Percentiles rank a stretch among this genome's conserved stretches.
Conservation (phyloP, 2,888 invertebrate species). For the Cantharis rufa region DNA sequence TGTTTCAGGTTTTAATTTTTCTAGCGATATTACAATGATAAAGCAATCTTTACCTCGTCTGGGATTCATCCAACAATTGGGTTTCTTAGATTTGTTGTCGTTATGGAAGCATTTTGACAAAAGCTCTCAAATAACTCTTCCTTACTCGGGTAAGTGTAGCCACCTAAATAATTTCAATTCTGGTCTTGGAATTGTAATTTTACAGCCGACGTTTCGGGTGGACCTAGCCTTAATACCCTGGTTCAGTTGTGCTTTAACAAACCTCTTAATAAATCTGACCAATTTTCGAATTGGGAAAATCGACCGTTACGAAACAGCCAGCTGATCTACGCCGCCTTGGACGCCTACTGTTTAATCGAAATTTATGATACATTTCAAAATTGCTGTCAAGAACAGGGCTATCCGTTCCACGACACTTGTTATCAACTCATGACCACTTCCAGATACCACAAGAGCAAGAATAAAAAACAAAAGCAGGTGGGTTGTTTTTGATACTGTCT, state of each 20-base stretch:
- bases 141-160: constrained; percentile 56
- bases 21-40: constrained; percentile 65
- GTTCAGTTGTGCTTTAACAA: constrained; percentile 77
- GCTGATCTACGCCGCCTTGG: constrained; percentile 82
- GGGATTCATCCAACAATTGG: constrained; percentile 56
- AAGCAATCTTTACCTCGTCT: constrained; percentile 62
- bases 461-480: constrained; percentile 54
- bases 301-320: constrained; percentile 79
- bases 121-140: constrained; percentile 60
- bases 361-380: constrained; percentile 70
- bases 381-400: constrained; percentile 57
- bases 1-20: constrained; percentile 61
- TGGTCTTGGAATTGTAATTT: background rate
- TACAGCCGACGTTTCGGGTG: constrained; percentile 28
- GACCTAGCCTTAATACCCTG: constrained; percentile 68
- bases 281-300: constrained; percentile 89
- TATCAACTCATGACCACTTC: constrained; percentile 63
- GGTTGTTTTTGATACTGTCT: background rate
- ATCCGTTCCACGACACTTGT: constrained; percentile 68
- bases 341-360: constrained; percentile 85
- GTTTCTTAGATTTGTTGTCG: constrained; percentile 64
- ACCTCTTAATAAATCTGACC: constrained; percentile 83
- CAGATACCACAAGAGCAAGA: constrained; percentile 53
- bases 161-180: background rate
- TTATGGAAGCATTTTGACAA: constrained; percentile 65